A percentile compares a stretch with the other conserved stretches of the same genome.
Conservation (phyloP, 2,888 invertebrate genomes). For the Dorcus parallelipipedus region DNA sequence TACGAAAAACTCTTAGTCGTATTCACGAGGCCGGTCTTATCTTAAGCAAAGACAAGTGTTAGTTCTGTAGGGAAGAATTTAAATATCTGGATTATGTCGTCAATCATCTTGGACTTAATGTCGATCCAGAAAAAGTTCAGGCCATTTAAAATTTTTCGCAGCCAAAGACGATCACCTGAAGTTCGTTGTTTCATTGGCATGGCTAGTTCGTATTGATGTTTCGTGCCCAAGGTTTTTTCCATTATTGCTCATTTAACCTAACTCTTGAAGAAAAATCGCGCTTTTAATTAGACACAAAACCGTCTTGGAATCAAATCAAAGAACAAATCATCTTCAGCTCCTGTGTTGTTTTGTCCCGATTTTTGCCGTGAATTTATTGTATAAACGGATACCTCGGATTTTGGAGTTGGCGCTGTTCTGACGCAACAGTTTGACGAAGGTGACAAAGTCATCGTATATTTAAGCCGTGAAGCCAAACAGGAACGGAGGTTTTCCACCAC, state of each 20-base stretch:
- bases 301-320: slow-evolving; percentile 19
- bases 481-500: slow-evolving; percentile 22
- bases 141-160: slow-evolving; percentile 23
- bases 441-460: slow-evolving; percentile 24
- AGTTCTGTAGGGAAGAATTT: slow-evolving; percentile 22
- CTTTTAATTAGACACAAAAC: slow-evolving; percentile 21
- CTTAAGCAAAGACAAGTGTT: slow-evolving; percentile 27
- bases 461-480: slow-evolving; percentile 12
- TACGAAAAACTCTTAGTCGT: no score
- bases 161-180: slow-evolving; percentile 24
- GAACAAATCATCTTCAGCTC: slow-evolving; percentile 20
- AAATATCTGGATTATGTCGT: slow-evolving; percentile 34
- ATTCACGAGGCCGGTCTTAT: slow-evolving; percentile 22
- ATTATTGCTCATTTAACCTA: slow-evolving; percentile 13
- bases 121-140: slow-evolving; percentile 23
- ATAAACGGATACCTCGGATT: no score
- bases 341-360: slow-evolving; percentile 25
- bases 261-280: slow-evolving; percentile 14
- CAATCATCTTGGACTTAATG: slow-evolving; percentile 20
- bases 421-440: no score
- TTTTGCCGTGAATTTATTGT: slow-evolving; percentile 21
- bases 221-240: slow-evolving; percentile 18
- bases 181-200: slow-evolving; percentile 32
- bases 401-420: no score
- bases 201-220: slow-evolving; percentile 32